Evolutionary conservation across 2,797 vertebrate genomes (phyloP).

Genomic region (Anguilla pacifica): DNA sequence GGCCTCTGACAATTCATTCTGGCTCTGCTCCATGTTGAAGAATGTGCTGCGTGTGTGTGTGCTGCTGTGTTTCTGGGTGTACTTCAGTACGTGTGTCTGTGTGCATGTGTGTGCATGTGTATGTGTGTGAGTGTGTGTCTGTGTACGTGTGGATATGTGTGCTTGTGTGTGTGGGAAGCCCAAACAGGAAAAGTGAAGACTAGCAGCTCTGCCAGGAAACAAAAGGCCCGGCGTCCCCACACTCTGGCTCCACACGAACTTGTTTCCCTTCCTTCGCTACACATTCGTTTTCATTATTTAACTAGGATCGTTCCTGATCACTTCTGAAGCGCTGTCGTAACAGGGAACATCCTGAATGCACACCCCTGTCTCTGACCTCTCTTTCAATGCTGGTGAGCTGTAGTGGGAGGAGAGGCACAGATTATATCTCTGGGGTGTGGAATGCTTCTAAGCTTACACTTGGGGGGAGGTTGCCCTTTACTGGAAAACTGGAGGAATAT

Average conservation of each 20-base stretch:
- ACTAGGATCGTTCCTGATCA: constrained; percentile 23
- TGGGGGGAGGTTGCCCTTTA: background rate
- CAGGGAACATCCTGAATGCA: constrained; percentile 21
- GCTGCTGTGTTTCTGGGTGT: background rate
- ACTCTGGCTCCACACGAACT: constrained; percentile 38
- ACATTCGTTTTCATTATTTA: constrained; percentile 65
- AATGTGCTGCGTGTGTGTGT: background rate
- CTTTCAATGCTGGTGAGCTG: background rate
- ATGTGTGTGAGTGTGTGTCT: background rate
- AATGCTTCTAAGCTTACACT: constrained; percentile 1
- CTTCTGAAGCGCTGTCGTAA: background rate
- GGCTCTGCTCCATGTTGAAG: background rate
- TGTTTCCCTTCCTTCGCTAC: constrained; percentile 41
- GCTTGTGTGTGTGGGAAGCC: constrained; percentile 50
- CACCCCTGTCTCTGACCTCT: background rate
- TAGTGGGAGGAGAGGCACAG: background rate
- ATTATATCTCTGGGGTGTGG: constrained; percentile 9
- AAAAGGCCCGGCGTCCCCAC: constrained; percentile 61
- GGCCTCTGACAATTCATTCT: background rate
- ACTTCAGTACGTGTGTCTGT: background rate
- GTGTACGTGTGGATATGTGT: background rate
- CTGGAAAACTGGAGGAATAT: constrained; percentile 16
- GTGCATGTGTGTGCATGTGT: background rate
- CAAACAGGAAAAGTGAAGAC: constrained; percentile 69
- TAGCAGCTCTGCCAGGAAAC: constrained; percentile 66